phyloP scores from a whole-genome alignment of 2,797 vertebrate genomes.

The Euphonia xanthogaster region DNA sequence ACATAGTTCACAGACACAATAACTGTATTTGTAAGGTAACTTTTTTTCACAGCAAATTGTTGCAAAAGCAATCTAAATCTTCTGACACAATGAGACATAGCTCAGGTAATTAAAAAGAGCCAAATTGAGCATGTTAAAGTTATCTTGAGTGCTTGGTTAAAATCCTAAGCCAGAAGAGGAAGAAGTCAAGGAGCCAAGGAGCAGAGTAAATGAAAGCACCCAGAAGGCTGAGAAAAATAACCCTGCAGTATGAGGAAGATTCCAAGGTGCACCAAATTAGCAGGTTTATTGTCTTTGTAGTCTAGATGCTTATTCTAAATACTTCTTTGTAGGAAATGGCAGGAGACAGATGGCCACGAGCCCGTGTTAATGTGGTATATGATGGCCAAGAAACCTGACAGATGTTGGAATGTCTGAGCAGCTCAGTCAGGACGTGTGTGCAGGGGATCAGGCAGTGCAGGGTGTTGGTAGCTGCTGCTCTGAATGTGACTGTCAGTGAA shows the following conservation, averaged over 20 bases:
- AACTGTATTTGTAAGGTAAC: background rate
- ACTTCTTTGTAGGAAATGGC: background rate
- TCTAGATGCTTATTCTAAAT: background rate
- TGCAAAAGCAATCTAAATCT: background rate
- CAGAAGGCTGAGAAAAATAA: background rate
- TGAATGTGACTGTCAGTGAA: background rate
- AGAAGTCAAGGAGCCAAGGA: background rate
- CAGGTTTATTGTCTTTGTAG: background rate
- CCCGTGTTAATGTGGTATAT: fast-evolving
- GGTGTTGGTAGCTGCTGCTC: background rate
- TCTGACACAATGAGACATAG: background rate
- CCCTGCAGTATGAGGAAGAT: background rate
- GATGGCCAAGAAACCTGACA: background rate
- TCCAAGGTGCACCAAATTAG: background rate
- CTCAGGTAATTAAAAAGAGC: conserved; percentile 23
- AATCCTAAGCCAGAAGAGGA: background rate
- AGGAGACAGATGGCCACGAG: background rate
- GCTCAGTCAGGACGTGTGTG: fast-evolving
- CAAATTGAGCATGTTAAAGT: background rate
- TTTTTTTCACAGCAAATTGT: background rate
- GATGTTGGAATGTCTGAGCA: background rate
- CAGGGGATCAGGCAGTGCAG: background rate
- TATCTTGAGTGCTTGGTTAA: conserved; percentile 1
- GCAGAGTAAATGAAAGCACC: background rate
- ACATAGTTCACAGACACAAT: background rate